Evolutionary conservation across 2,797 vertebrate genomes (phyloP), one percentile per base, ranked within the genome.

Genomic region (Halcyon badia): DNA sequence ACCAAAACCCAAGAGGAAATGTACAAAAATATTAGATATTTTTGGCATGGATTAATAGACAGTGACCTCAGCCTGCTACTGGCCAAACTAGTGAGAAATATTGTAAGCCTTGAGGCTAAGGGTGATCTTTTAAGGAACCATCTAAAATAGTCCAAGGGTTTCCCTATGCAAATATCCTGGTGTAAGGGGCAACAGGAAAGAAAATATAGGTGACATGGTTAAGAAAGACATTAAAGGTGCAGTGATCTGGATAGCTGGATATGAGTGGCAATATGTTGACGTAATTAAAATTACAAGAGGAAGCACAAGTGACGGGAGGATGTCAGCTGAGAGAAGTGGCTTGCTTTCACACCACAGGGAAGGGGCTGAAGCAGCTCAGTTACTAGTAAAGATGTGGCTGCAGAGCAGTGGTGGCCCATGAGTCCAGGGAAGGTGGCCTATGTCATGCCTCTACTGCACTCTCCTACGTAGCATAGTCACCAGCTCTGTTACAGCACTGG

Each of bases 1-100:
- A 68, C n/a, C n/a, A 28, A 75, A 96, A 91, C 33, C n/a, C 33
- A 42, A 89, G 80, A 30, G 35, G 49, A 87, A 77, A 85, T 31
- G 16, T 58, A 61, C 9, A 2, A 85, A 93, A 72, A 57, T 28
- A 61, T 52, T n/a, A 69, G 22, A 26, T 89, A 13, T 41, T 88
- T 95, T 89, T 85, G 35, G 28, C 33, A 33, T 73, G 69, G 31
- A 30, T 83, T 83, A 87, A 46, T 22, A 87, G 44, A 5, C 35
- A 85, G 26, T 78, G 56, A 94, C 46, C 68, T 91, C 79, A 91
- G 44, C 12, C 76, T 61, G 51, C 35, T 87, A 35, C 44, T 49
- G 48, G 33, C 22, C 37, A 87, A 49, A 68, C 15, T 37, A 39
- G 11, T 37, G 49, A 68, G 44, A 83, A 80, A 33, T 33, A 31